phyloP scores from a whole-genome alignment of 2,888 invertebrate species.

The Zygaena filipendulae region DNA sequence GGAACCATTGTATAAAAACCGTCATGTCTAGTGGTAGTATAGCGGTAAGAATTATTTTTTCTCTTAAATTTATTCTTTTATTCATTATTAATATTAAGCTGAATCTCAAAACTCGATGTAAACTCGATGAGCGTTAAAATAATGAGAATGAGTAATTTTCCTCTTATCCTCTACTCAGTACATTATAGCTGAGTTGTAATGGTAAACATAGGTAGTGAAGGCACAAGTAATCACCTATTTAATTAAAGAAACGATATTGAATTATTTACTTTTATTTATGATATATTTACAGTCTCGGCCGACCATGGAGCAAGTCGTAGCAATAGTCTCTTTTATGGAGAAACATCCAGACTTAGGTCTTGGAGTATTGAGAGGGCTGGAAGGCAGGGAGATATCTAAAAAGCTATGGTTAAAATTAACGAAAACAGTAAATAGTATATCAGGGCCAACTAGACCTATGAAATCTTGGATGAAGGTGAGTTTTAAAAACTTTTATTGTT shows the following conservation, averaged over 20 bases:
- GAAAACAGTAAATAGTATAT: constrained; percentile 40
- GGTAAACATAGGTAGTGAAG: too few species aligned
- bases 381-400: constrained; percentile 50
- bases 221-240: too few species aligned
- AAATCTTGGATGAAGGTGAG: constrained; percentile 59
- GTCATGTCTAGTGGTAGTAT: too few species aligned
- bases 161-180: too few species aligned
- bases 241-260: neutral
- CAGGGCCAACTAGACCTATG: constrained; percentile 51
- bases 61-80: too few species aligned
- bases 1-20: too few species aligned
- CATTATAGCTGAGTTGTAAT: too few species aligned
- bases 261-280: constrained; percentile 1
- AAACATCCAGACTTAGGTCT: constrained; percentile 42
- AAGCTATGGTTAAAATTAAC: constrained; percentile 50
- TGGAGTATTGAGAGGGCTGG: constrained; percentile 45
- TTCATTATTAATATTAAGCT: too few species aligned
- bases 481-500: constrained; percentile 4
- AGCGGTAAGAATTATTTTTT: too few species aligned
- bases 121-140: too few species aligned
- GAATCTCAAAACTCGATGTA: too few species aligned
- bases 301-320: constrained; percentile 49
- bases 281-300: constrained; percentile 39
- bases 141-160: too few species aligned
- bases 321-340: constrained; percentile 58